Percentiles rank a stretch among this genome's conserved stretches.
phyloP scores from a whole-genome alignment of 2,113 vertebrate species.

The Nematolebias whitei region DNA sequence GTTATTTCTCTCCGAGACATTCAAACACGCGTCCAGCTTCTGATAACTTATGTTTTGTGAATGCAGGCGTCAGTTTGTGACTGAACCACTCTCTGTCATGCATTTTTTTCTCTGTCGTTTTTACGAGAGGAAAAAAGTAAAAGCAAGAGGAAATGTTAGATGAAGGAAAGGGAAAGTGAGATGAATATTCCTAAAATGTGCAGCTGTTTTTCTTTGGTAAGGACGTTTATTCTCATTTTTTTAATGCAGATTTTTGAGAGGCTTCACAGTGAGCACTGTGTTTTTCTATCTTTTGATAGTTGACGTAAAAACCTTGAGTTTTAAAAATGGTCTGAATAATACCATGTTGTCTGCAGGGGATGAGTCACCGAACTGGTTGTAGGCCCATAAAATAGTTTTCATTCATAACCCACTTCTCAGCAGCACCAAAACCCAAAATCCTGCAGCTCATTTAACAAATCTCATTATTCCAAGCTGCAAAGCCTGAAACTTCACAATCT shows the following conservation, averaged over 20 bases:
- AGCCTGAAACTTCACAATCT: slow-evolving; percentile 2
- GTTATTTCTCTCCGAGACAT: slow-evolving; percentile 15
- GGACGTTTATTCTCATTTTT: not conserved
- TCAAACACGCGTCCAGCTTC: slow-evolving; percentile 35
- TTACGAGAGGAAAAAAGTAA: slow-evolving; percentile 29
- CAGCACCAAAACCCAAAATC: not conserved
- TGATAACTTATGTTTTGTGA: slow-evolving; percentile 25
- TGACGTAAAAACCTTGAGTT: too few relatives aligned
- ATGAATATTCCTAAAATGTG: not conserved
- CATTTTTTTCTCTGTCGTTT: slow-evolving; percentile 14
- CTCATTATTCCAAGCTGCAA: not conserved
- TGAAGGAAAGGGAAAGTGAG: slow-evolving; percentile 27
- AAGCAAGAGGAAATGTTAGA: slow-evolving; percentile 3
- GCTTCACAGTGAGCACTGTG: not conserved
- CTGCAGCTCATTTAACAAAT: slow-evolving; percentile 3
- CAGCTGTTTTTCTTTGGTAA: not conserved
- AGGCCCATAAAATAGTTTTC: not conserved
- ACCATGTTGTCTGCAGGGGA: not conserved
- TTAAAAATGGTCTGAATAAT: not conserved
- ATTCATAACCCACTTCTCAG: not conserved
- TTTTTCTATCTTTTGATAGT: too few relatives aligned
- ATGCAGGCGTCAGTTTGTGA: slow-evolving; percentile 34
- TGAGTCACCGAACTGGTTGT: not conserved
- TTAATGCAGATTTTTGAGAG: not conserved
- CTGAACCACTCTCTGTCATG: slow-evolving; percentile 2